Evolutionary conservation across 2,888 invertebrate genomes (phyloP), one percentile per base, ranked within the genome.

Genomic region (Drosophila seclusa): DNA sequence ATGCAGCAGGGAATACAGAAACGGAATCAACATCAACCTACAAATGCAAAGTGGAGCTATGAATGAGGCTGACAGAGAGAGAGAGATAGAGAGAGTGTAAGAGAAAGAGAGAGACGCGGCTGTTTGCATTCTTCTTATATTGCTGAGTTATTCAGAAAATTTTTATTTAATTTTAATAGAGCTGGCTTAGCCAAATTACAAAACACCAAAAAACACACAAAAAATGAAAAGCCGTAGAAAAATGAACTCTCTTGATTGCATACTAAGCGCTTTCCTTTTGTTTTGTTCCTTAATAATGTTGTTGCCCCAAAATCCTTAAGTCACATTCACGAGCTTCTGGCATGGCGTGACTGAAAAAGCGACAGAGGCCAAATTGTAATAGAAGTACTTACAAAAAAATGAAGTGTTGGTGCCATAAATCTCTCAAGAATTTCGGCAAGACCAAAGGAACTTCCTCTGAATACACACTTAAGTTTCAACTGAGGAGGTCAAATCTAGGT

Each of bases 111-210:
- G 45, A 3, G 42, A 7, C 21, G 45, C 1, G 21, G 34, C 18
- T n/a, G 13, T 50, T 60, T 61, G 62, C 63, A 68, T 72, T 69
- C 75, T 52, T 67, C 45, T 24, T 24, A 24, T 45, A 58, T 69
- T 69, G 40, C 63, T 67, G 67, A 73, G 75, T 68, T 78, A 76
- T 78, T 68, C 57, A 57, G 55, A 76, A 74, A 72, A 87, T 76
- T 71, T 77, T 78, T 74, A 69, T 80, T 69, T 78, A 76, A 87
- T 76, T 76, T 82, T 62, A 74, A 84, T 76, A 74, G 83, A 68
- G 70, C 64, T 31, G 68, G 55, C 48, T 61, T 54, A 67, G 58
- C 60, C 57, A 62, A 71, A 71, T 62, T 62, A 45, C 45, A 29
- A 32, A 29, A 8, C 4, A 42, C n/a, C 31, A 18, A 32, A 31